Evolutionary conservation across 2,888 invertebrate genomes (phyloP), one percentile per base, ranked within the genome.

Genomic region (Idaea straminata): DNA sequence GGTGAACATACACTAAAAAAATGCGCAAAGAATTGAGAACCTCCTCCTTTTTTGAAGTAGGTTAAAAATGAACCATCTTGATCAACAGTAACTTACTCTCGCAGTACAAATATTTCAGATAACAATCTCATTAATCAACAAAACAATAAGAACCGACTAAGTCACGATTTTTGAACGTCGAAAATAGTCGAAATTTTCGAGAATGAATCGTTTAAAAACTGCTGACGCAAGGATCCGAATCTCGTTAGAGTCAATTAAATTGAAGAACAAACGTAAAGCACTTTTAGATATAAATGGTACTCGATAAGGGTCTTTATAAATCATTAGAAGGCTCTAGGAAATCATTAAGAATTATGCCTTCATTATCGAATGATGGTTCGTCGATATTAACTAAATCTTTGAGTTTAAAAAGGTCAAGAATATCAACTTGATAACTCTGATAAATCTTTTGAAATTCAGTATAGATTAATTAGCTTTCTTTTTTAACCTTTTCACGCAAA

Each of bases 181-280:
- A 47, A 47, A 47, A 47, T 47, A 47, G 47, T 47, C 47, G 13
- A 47, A 47, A 47, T 47, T 47, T 6, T 5, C 25, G 25, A 25
- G 25, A 25, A 13, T 4, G 47, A 47, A 10, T 13, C 6, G 47
- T 47, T 47, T 64, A 65, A 67, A 65, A 65, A 64, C 59, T 15
- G 67, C 66, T 70, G 72, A 72, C 73, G 70, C 70, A 72, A 71
- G 61, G 66, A 62, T 16, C 38, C 25, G 25, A 72, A 69, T 68
- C 72, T 72, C 73, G 75, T 74, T 74, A 76, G 77, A 71, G 77
- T 77, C 77, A 79, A 80, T 81, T 78, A 77, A 74, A 66, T 72
- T 73, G 71, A 73, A 76, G 76, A 76, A 72, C 74, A 73, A 76
- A 78, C 74, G 74, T 74, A 76, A 77, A 77, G 75, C 74, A 73